Evolutionary conservation across 92 coral and sea anemone species (phyloP), one percentile per base, ranked within the genome.

Genomic region (Zoanthus sansibaricus): DNA sequence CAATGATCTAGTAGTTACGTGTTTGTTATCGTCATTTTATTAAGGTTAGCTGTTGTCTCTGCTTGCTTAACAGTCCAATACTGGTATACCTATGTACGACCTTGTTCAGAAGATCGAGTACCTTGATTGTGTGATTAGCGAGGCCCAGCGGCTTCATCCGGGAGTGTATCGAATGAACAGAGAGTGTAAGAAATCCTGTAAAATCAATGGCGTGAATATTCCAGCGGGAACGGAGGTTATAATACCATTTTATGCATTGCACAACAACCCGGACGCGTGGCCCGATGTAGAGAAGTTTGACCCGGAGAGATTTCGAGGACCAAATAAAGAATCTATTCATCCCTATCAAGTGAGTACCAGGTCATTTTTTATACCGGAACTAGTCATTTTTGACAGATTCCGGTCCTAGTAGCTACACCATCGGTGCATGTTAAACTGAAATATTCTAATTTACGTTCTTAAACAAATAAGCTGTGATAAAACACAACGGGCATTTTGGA

Each of bases 181-280:
- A 5, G 68, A 52, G 56, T 89, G 96, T 72, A 76, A 47, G 47
- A 73, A 91, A 73, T 67, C 86, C 30, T 93, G 91, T 76, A 72
- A 54, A 42, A 51, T 93, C 56, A 90, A 82, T 56, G 88, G 78
- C 0, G 77, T 89, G 18, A 76, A 88, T n/a, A 86, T 93, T 15
- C 96, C 94, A 44, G 89, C 92, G 9, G 96, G 94, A 0, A 86
- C 83, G 72, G 86, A 85, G 11, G 77, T 93, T n/a, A 47, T 84
- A n/a, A 51, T 93, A 3, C 94, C 96, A 25, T 44, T 93, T 14
- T 91, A 86, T 71, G 83, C 83, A 11, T 78, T 93, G 48, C 94
- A 93, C 85, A 90, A 91, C 42, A 94, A 93, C 67, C 92, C 92
- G 21, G 89, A 93, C 9, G 94, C 87, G 49, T 93, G 96, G 96